These are phyloP conservation scores for Potamilus streckersoni DNA, from an alignment of 1,140 invertebrate genomes.

Conservation along the genomic window DNA sequence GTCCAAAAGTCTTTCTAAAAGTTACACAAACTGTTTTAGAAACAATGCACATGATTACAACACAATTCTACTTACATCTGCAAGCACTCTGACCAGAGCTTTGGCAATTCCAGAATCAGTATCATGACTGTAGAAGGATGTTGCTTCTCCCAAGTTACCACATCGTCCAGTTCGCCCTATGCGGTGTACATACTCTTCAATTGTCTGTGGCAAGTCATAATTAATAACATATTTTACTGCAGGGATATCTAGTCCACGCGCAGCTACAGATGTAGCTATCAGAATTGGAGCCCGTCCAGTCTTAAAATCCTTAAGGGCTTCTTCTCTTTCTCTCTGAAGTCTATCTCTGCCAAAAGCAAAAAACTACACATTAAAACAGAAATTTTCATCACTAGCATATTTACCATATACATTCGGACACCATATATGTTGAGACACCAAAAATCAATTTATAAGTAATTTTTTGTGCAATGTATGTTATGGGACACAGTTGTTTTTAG, in stretches of 20 bases:
- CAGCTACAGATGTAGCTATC: conserved; percentile 94
- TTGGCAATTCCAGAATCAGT: conserved; percentile 74
- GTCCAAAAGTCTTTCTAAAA: no score
- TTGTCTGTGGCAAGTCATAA: conserved; percentile 84
- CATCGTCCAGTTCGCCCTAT: conserved; percentile 95
- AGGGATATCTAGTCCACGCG: conserved; percentile 85
- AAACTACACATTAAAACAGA: not conserved
- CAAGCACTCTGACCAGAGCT: conserved; percentile 79
- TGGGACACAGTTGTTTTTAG: no score
- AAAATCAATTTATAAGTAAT: no score
- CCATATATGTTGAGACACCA: no score
- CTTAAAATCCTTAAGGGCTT: conserved; percentile 85
- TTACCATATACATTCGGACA: no score
- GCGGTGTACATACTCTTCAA: conserved; percentile 95
- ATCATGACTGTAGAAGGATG: conserved; percentile 82
- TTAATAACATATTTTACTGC: conserved; percentile 91
- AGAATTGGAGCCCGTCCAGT: conserved; percentile 75
- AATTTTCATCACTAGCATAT: not conserved
- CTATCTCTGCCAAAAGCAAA: conserved; percentile 74
- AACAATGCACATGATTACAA: no score
- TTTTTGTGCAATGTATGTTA: no score
- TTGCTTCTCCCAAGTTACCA: conserved; percentile 89
- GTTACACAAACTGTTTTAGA: not conserved
- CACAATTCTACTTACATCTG: conserved; percentile 62
- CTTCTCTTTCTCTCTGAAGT: conserved; percentile 87